Evolutionary conservation across 2,888 invertebrate species (phyloP), one percentile per base, ranked within the genome.

Genomic region (Eledona agricola): DNA sequence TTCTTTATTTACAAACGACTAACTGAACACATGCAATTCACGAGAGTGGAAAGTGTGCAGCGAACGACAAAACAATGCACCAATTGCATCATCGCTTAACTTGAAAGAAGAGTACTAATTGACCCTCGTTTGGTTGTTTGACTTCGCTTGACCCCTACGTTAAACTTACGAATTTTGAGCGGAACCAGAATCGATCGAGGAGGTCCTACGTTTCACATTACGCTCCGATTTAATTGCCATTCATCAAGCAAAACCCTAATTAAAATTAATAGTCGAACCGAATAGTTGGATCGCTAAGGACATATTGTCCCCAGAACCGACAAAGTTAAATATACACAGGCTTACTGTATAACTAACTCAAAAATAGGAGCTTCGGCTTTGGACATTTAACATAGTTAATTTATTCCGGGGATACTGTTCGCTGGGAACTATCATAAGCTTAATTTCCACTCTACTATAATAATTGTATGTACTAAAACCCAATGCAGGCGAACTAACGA

Each of bases 1-100:
- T 53, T 35, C 46, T 35, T 51, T 51, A 42, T 55, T 51, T 51
- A 51, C 51, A 46, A 47, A 51, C 38, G 34, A 37, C 37, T 23
- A 55, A 46, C 51, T 51, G 32, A 51, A 51, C 50, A 37, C 38
- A n/a, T n/a, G n/a, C n/a, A 25, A 25, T 55, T 52, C 26, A 26
- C 19, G 6, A 19, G 6, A 19, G 4, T 5, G 6, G 6, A 19
- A 19, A 4, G 4, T 19, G 6, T 19, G 19, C 6, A 19, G 19
- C 19, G n/a, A n/a, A n/a, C n/a, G n/a, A n/a, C n/a, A n/a, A n/a
- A n/a, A n/a, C n/a, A n/a, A n/a, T n/a, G n/a, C n/a, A n/a, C n/a
- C n/a, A n/a, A n/a, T 46, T 34, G 12, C 46, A 32, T 34, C 46
- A 46, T 25, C 26, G 17, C 29, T 19, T 7, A 10, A 1, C 25